Evolutionary conservation across 2,797 vertebrate genomes (phyloP).

Genomic region (Hipposideros larvatus): DNA sequence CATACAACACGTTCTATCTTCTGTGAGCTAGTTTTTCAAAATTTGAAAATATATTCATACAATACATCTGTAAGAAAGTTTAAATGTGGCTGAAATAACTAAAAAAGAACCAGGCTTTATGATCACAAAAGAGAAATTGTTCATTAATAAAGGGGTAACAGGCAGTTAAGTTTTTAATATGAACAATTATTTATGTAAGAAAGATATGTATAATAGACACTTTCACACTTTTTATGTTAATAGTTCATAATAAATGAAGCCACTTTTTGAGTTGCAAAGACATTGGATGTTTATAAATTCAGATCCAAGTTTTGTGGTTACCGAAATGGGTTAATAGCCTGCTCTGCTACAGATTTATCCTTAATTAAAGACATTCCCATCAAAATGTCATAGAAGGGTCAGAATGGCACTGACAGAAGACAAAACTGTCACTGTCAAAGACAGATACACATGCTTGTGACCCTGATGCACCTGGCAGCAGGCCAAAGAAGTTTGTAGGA

Average conservation of each 20-base stretch:
- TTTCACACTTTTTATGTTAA: constrained; percentile 32
- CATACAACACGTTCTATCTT: not conserved
- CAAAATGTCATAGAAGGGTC: constrained; percentile 54
- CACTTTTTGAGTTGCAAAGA: constrained; percentile 44
- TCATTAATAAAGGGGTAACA: not conserved
- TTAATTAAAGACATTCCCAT: not conserved
- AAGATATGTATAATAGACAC: not conserved
- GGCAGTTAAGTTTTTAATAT: constrained; percentile 17
- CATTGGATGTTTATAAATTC: not conserved
- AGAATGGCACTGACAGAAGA: constrained; percentile 24
- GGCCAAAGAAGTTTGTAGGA: constrained; percentile 69
- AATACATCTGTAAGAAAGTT: not conserved
- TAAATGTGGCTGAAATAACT: not conserved
- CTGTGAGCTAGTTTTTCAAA: not conserved
- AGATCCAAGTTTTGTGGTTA: constrained; percentile 22
- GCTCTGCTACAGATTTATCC: constrained; percentile 43
- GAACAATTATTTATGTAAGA: constrained; percentile 1
- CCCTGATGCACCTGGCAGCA: constrained; percentile 14
- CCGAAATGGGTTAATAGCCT: constrained; percentile 61
- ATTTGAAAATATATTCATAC: not conserved
- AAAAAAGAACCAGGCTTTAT: not conserved
- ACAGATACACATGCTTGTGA: not conserved
- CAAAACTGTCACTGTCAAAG: constrained; percentile 58
- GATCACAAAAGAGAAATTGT: not conserved
- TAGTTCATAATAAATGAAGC: not conserved